Evolutionary conservation across 1,140 invertebrate species (phyloP).

Genomic region (Calliopsis andreniformis): DNA sequence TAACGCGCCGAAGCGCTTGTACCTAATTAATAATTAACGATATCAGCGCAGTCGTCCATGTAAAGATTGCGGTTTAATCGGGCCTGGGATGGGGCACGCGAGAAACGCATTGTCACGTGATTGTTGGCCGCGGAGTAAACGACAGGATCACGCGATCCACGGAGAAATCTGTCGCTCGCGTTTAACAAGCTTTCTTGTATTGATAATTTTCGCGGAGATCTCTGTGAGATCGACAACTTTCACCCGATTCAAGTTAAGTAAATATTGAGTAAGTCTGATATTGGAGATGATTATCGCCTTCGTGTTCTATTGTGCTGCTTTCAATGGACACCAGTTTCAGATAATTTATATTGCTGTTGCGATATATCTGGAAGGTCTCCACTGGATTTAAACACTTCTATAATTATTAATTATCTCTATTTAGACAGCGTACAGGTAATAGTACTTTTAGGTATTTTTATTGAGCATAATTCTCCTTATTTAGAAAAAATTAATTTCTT

Average conservation of each 20-base stretch:
- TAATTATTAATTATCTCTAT: too few relatives aligned
- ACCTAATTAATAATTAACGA: constrained; percentile 41
- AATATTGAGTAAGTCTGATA: too few relatives aligned
- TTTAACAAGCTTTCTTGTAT: constrained; percentile 16
- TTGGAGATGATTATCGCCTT: too few relatives aligned
- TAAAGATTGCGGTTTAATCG: constrained; percentile 53
- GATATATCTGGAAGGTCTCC: too few relatives aligned
- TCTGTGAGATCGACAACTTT: background rate
- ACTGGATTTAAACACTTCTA: too few relatives aligned
- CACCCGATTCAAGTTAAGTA: background rate
- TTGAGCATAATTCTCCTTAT: too few relatives aligned
- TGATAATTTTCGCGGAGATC: constrained; percentile 9
- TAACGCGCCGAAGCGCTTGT: constrained; percentile 26
- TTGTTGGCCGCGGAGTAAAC: constrained; percentile 40
- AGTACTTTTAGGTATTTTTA: too few relatives aligned
- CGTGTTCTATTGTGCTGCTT: too few relatives aligned
- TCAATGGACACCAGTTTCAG: too few relatives aligned
- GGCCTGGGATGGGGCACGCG: constrained; percentile 46
- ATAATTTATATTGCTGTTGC: too few relatives aligned
- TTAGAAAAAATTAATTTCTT: too few relatives aligned
- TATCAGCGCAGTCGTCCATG: constrained; percentile 30
- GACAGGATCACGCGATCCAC: constrained; percentile 40
- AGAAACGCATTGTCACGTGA: constrained; percentile 62
- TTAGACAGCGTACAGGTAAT: too few relatives aligned
- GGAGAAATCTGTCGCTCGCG: constrained; percentile 46